A percentile compares a stretch with the other conserved stretches of the same genome.
phyloP scores from a whole-genome alignment of 2,113 vertebrate genomes.

The Phainopepla nitens region DNA sequence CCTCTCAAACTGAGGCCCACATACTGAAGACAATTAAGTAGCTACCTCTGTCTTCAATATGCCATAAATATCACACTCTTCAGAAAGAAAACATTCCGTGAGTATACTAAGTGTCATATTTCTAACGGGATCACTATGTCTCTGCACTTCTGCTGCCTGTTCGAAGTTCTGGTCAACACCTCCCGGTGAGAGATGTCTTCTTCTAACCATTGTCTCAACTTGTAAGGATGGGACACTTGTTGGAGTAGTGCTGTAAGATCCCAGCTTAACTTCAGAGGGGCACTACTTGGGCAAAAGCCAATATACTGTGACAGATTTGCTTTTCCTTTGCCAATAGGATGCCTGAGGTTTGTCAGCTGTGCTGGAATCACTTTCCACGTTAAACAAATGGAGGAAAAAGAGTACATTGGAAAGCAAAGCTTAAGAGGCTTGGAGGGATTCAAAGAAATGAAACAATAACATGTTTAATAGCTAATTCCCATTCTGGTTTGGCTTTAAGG shows the following conservation, averaged over 20 bases:
- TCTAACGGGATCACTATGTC: rapidly evolving
- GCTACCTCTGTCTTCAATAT: not conserved
- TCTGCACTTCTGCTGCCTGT: not conserved
- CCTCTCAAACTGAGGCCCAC: not conserved
- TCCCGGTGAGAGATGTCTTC: not conserved
- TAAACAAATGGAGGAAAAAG: slow-evolving; percentile 3
- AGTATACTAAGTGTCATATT: not conserved
- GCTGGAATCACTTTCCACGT: slow-evolving; percentile 37
- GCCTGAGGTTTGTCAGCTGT: slow-evolving; percentile 57
- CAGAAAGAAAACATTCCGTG: not conserved
- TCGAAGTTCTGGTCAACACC: not conserved
- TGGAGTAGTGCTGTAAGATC: not conserved
- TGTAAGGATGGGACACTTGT: not conserved
- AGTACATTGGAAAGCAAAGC: slow-evolving; percentile 1
- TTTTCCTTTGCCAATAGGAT: not conserved
- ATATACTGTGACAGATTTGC: not conserved
- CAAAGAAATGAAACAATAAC: slow-evolving; percentile 35
- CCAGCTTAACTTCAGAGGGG: not conserved
- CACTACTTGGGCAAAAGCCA: slow-evolving; percentile 7
- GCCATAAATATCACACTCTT: not conserved
- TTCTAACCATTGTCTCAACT: not conserved
- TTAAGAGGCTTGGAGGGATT: slow-evolving; percentile 28
- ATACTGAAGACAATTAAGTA: not conserved
- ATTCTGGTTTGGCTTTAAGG: slow-evolving; percentile 59
- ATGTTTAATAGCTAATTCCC: slow-evolving; percentile 30